These are phyloP conservation scores for Listronotus bonariensis DNA, from an alignment of 1,140 invertebrate genomes.

Conservation along the genomic window DNA sequence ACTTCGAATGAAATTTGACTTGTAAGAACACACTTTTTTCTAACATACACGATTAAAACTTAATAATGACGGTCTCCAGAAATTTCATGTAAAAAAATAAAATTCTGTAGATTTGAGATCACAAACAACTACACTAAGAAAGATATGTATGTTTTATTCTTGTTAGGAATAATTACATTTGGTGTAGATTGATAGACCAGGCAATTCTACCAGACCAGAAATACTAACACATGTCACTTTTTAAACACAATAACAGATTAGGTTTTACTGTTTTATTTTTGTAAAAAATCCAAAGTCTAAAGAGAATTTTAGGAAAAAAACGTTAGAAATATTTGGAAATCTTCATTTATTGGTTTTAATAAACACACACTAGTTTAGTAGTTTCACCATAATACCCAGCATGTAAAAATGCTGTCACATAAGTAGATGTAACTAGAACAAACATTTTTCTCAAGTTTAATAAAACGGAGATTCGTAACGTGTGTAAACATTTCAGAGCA, in stretches of 20 bases:
- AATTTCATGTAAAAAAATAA: no score
- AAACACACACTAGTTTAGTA: constrained; percentile 12
- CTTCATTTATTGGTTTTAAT: neutral
- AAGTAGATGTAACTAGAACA: constrained; percentile 29
- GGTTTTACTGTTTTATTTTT: no score
- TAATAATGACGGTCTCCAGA: neutral
- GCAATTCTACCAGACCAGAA: no score
- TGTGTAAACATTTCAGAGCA: constrained; percentile 62
- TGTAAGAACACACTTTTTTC: constrained; percentile 63
- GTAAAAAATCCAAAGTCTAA: no score
- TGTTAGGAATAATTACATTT: no score
- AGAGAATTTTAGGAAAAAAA: no score
- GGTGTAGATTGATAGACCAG: no score
- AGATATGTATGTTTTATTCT: no score
- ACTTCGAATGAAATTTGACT: constrained; percentile 71
- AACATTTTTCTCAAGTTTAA: constrained; percentile 31
- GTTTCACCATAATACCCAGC: constrained; percentile 17
- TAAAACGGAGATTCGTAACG: constrained; percentile 36
- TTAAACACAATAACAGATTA: no score
- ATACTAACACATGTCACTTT: no score
- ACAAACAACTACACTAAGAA: no score
- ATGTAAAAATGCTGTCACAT: constrained; percentile 26
- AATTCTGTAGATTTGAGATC: no score
- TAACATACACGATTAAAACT: constrained; percentile 32
- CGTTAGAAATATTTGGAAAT: neutral